A percentile compares a stretch with the other conserved stretches of the same genome.
Evolutionary conservation across 2,113 vertebrate genomes (phyloP).

Genomic region (Eidolon helvum): DNA sequence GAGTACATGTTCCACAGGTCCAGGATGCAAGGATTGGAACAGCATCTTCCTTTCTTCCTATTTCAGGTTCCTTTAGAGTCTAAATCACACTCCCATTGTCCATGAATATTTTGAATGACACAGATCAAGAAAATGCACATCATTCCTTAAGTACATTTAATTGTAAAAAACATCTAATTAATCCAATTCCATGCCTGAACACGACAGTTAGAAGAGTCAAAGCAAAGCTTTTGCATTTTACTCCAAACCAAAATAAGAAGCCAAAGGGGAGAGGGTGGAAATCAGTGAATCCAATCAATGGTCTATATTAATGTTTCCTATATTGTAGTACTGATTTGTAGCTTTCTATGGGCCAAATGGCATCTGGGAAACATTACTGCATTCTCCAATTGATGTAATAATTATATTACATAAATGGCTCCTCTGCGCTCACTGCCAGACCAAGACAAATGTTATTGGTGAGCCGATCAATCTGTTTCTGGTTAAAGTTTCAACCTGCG

Average conservation of each 20-base stretch:
- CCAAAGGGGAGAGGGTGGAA: neutral
- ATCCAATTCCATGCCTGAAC: neutral
- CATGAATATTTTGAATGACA: slow-evolving; percentile 53
- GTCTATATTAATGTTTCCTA: slow-evolving; percentile 73
- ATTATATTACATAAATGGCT: slow-evolving; percentile 79
- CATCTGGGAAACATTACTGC: slow-evolving; percentile 77
- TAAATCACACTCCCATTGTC: neutral
- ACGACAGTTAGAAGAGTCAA: slow-evolving; percentile 49
- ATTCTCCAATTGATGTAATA: slow-evolving; percentile 76
- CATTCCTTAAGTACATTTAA: slow-evolving; percentile 58
- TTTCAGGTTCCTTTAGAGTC: slow-evolving; percentile 11
- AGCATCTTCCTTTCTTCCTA: neutral
- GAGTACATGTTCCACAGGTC: neutral
- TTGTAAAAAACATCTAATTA: slow-evolving; percentile 68
- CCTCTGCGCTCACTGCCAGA: slow-evolving; percentile 57
- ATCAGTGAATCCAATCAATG: slow-evolving; percentile 73
- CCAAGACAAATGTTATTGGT: slow-evolving; percentile 72
- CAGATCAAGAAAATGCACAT: slow-evolving; percentile 47
- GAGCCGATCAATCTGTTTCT: slow-evolving; percentile 61
- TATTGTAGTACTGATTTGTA: slow-evolving; percentile 70
- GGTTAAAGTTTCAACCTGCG: slow-evolving; percentile 59
- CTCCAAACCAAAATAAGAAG: slow-evolving; percentile 57
- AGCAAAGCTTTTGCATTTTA: slow-evolving; percentile 50
- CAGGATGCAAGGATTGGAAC: neutral
- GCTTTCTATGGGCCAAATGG: slow-evolving; percentile 75